Evolutionary conservation across 2,888 invertebrate species (phyloP).

Genomic region (Leptothorax acervorum): DNA sequence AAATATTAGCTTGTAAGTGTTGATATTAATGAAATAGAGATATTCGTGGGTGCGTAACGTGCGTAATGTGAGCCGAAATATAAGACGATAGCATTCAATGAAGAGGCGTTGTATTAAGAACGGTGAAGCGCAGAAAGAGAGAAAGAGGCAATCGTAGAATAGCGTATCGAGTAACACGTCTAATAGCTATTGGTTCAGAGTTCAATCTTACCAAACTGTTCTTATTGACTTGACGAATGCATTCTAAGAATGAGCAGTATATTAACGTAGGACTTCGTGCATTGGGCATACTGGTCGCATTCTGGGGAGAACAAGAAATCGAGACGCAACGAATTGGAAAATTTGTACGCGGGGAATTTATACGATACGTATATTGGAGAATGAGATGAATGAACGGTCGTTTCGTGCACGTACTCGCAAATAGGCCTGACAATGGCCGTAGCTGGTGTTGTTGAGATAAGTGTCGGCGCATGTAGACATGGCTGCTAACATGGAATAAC

Average conservation of each 20-base stretch:
- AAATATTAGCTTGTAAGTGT: neutral
- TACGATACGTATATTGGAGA: neutral
- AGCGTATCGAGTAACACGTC: neutral
- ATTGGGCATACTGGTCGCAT: constrained; percentile 73
- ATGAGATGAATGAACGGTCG: neutral
- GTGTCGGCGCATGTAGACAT: constrained; percentile 78
- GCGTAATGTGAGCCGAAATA: neutral
- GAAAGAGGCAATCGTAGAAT: constrained; percentile 20
- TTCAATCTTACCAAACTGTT: constrained; percentile 77
- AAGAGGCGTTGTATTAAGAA: neutral
- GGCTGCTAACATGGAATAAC: constrained; percentile 78
- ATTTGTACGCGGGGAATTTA: neutral
- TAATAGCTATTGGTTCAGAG: constrained; percentile 31
- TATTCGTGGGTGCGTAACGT: neutral
- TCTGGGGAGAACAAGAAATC: constrained; percentile 68
- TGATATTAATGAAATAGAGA: neutral
- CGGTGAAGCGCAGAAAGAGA: neutral
- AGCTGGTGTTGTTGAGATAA: constrained; percentile 79
- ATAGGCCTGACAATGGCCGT: constrained; percentile 79
- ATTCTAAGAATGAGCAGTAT: constrained; percentile 82
- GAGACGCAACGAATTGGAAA: neutral
- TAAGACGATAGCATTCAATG: constrained; percentile 3
- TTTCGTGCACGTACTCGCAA: constrained; percentile 70
- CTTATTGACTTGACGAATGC: constrained; percentile 82
- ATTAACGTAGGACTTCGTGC: constrained; percentile 74